phyloP scores from a whole-genome alignment of 2,888 invertebrate species.

The Oxycera nigricornis region DNA sequence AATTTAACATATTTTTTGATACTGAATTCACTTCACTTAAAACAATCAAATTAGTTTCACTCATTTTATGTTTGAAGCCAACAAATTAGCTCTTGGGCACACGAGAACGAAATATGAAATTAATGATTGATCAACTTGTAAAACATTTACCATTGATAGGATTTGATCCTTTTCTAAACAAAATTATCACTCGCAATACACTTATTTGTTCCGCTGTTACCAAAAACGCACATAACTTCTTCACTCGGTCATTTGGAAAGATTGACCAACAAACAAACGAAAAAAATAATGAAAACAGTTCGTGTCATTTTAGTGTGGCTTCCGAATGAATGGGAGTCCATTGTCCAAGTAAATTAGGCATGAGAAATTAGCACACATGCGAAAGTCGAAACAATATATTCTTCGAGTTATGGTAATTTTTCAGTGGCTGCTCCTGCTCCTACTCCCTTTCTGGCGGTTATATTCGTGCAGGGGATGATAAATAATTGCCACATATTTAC shows the following conservation, averaged over 20 bases:
- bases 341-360: constrained; percentile 28
- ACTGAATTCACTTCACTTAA: constrained; percentile 8
- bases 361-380: constrained; percentile 18
- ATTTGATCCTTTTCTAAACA: background rate
- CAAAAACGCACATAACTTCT: background rate
- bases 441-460: background rate
- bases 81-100: no score
- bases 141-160: no score
- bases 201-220: background rate
- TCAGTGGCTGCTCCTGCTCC: background rate
- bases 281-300: background rate
- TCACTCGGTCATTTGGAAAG: background rate
- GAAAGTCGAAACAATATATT: background rate
- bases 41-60: no score
- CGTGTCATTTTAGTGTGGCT: constrained; percentile 8
- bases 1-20: background rate
- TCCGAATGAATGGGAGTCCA: constrained; percentile 1
- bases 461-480: constrained; percentile 18
- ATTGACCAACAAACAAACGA: background rate
- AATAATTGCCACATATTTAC: constrained; percentile 24
- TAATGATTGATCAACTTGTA: no score
- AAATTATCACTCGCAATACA: background rate
- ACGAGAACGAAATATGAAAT: no score
- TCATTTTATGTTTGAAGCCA: no score
- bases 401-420: background rate